phyloP scores from a whole-genome alignment of 2,888 invertebrate genomes.

The Marasmarcha lunaedactyla region DNA sequence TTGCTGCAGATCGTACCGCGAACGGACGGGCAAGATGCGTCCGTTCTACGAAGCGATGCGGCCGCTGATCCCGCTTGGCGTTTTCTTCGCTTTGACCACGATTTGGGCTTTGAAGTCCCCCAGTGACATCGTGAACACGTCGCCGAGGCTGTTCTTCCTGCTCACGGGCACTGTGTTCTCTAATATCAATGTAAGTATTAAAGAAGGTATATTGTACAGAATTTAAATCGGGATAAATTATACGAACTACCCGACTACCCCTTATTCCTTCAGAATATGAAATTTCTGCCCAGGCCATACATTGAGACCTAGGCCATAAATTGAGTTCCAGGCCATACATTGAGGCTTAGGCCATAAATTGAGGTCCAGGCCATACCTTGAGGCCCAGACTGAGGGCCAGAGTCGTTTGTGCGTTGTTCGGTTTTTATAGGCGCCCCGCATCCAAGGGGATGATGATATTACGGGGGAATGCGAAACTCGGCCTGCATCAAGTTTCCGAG shows the following conservation, averaged over 20 bases:
- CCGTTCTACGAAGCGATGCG: slow-evolving; percentile 84
- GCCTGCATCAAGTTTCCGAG: no score
- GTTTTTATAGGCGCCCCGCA: no score
- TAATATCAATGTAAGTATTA: slow-evolving; percentile 91
- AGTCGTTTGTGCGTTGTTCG: no score
- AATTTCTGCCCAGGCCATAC: no score
- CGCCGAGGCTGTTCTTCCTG: slow-evolving; percentile 89
- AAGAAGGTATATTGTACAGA: not conserved
- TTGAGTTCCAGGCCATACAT: no score
- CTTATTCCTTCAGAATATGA: no score
- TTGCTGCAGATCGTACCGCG: slow-evolving; percentile 83
- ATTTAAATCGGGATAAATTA: not conserved
- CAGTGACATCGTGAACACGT: slow-evolving; percentile 80
- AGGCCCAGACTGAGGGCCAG: no score
- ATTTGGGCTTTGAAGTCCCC: slow-evolving; percentile 89
- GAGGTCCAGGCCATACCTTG: no score
- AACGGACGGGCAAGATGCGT: slow-evolving; percentile 89
- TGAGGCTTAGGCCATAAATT: no score
- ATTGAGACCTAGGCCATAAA: no score
- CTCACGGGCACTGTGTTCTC: slow-evolving; percentile 96
- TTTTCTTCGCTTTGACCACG: slow-evolving; percentile 81
- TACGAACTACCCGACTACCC: not conserved
- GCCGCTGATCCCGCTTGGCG: slow-evolving; percentile 83
- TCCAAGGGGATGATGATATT: no score
- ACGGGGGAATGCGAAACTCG: no score